phyloP scores from a whole-genome alignment of 2,797 vertebrate species.

The Synanceia verrucosa region DNA sequence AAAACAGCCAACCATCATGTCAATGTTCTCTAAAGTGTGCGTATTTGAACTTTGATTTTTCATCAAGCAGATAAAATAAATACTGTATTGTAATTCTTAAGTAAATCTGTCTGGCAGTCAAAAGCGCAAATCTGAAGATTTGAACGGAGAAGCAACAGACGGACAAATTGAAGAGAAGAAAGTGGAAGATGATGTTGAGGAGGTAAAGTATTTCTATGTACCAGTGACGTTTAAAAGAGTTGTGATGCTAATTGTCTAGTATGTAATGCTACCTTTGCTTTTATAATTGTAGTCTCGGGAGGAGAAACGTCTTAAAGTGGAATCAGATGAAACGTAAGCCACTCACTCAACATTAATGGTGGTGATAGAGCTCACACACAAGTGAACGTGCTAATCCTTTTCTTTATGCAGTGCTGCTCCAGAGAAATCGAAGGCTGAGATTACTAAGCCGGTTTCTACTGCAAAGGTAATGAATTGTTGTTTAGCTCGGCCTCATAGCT shows the following conservation, averaged over 20 bases:
- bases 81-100: not conserved
- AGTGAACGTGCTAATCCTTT: not conserved
- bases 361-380: not conserved
- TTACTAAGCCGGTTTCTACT: slow-evolving; percentile 65
- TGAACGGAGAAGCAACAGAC: slow-evolving; percentile 77
- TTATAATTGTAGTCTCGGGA: slow-evolving; percentile 78
- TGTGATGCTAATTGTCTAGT: not conserved
- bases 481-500: not conserved
- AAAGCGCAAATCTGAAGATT: slow-evolving; percentile 90
- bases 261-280: not conserved
- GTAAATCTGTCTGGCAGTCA: slow-evolving; percentile 69
- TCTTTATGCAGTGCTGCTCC: slow-evolving; percentile 70
- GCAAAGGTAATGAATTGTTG: slow-evolving; percentile 82
- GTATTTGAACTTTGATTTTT: slow-evolving; percentile 51
- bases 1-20: slow-evolving; percentile 89
- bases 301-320: slow-evolving; percentile 91
- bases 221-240: not conserved
- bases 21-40: slow-evolving; percentile 91
- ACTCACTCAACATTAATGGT: not conserved
- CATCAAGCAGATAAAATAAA: not conserved
- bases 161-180: slow-evolving; percentile 71
- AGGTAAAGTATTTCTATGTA: slow-evolving; percentile 42
- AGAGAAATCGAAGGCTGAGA: slow-evolving; percentile 76
- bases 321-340: slow-evolving; percentile 83
- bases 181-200: slow-evolving; percentile 70